These are phyloP conservation scores for Pocillopora damicornis DNA, from an alignment of 64 coral and sea anemone species.

Conservation along the genomic window DNA sequence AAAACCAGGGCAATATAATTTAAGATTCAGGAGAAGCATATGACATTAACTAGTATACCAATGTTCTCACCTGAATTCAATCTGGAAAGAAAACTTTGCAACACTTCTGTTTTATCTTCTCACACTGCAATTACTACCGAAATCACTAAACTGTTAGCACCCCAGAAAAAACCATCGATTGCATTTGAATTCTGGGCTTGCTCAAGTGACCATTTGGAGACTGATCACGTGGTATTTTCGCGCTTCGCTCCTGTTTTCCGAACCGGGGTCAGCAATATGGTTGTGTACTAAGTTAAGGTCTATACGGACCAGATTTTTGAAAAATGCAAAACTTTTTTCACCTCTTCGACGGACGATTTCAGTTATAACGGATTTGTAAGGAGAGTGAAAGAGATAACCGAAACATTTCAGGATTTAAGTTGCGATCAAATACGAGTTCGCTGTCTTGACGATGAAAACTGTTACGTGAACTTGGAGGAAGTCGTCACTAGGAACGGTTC, in stretches of 20 bases:
- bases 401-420: not conserved
- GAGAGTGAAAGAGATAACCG: not conserved
- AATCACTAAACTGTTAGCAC: conserved; percentile 42
- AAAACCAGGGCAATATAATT: no score
- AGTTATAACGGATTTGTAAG: no score
- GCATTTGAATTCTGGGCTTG: conserved; percentile 19
- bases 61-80: no score
- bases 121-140: conserved; percentile 18
- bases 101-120: no score
- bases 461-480: conserved; percentile 31
- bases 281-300: conserved; percentile 30
- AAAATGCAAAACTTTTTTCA: conserved; percentile 46
- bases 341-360: not conserved
- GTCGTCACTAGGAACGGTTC: conserved; percentile 15
- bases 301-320: conserved; percentile 31
- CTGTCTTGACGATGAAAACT: conserved; percentile 23
- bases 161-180: conserved; percentile 43
- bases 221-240: conserved; percentile 36
- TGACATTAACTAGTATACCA: no score
- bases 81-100: no score
- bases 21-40: no score
- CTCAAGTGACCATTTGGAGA: conserved; percentile 53
- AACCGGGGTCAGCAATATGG: not conserved
- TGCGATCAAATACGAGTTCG: not conserved
- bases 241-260: not conserved